Evolutionary conservation across 2,888 invertebrate genomes (phyloP).

Genomic region (Catotricha subobsoleta): DNA sequence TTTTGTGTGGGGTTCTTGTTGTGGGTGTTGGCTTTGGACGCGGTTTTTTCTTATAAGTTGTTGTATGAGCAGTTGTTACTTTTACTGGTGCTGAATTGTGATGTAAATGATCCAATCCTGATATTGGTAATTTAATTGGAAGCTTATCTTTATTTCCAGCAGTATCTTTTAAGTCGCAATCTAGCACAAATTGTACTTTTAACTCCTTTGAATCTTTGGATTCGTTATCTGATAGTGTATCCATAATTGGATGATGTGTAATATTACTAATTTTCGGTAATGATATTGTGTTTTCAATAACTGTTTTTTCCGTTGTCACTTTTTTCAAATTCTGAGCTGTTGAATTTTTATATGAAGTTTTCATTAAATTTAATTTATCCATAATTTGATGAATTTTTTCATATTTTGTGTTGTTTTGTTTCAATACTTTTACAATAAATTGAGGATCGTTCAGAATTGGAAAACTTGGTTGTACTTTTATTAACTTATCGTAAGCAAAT

Average conservation of each 20-base stretch:
- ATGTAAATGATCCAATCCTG: no score
- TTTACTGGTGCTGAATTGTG: not conserved
- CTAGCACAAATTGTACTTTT: slow-evolving; percentile 7
- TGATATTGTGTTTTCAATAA: not conserved
- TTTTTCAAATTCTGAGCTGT: no score
- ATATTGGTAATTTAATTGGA: not conserved
- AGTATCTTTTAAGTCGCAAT: slow-evolving; percentile 2
- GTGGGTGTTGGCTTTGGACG: not conserved
- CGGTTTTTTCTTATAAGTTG: not conserved
- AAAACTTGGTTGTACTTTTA: no score
- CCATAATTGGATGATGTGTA: not conserved
- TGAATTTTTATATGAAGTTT: no score
- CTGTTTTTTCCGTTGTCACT: not conserved
- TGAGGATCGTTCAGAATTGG: no score
- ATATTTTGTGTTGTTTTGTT: no score
- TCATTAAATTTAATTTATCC: no score
- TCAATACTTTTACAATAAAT: no score
- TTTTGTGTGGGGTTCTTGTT: not conserved
- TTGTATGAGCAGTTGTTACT: not conserved
- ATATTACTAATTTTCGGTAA: not conserved
- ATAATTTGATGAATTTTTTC: no score
- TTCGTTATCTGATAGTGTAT: no score
- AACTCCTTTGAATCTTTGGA: slow-evolving; percentile 4
- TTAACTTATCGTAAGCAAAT: no score
- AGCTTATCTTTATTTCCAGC: no score